A percentile compares a stretch with the other conserved stretches of the same genome.
Conservation (phyloP, 2,113 vertebrate species). For the Myotis lucifugus region DNA sequence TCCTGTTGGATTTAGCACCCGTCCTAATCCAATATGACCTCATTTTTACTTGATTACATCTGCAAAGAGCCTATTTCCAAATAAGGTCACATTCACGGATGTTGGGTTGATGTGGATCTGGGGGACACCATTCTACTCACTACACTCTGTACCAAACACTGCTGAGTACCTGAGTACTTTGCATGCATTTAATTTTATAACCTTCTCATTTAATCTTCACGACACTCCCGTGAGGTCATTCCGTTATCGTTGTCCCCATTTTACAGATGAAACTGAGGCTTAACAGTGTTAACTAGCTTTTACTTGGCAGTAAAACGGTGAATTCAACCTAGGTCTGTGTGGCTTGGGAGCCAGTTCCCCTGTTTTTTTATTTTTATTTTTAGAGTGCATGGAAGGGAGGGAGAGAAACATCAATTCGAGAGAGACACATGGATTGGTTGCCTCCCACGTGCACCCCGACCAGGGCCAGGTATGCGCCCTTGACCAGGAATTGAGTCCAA, state of each 20-base stretch:
- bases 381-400: too few relatives aligned
- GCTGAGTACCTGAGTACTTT: not conserved
- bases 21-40: not conserved
- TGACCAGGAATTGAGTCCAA: too few relatives aligned
- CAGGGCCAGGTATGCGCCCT: too few relatives aligned
- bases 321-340: not conserved
- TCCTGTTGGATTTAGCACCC: not conserved
- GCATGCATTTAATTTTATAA: not conserved
- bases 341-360: not conserved
- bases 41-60: conserved; percentile 21
- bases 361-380: too few relatives aligned
- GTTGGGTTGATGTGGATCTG: not conserved
- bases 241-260: not conserved
- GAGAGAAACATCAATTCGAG: too few relatives aligned
- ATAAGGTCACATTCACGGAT: not conserved
- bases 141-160: not conserved
- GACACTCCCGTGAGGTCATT: not conserved
- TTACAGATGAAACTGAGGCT: conserved; percentile 31
- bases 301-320: not conserved
- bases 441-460: too few relatives aligned
- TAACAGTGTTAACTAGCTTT: not conserved
- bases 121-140: not conserved
- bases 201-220: not conserved
- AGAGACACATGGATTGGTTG: too few relatives aligned
- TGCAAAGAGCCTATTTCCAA: conserved; percentile 47